Percentiles rank a stretch among this genome's conserved stretches.
phyloP scores from a whole-genome alignment of 1,140 invertebrate genomes.

The Leucophenga varia region DNA sequence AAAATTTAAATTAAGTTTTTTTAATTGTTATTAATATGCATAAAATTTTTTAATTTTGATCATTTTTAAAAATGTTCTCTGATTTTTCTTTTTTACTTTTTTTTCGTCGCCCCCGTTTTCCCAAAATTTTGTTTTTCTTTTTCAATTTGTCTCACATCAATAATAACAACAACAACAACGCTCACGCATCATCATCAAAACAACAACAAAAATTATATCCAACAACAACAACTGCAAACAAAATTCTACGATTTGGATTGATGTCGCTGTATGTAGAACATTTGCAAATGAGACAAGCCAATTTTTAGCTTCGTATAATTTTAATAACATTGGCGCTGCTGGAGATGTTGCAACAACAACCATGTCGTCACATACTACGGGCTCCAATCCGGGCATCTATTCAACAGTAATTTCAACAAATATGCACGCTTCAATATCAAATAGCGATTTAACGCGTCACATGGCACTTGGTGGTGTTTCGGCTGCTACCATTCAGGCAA shows the following conservation, averaged over 20 bases:
- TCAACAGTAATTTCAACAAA: constrained; percentile 14
- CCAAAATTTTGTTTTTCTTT: neutral
- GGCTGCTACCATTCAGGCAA: neutral
- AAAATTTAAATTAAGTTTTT: neutral
- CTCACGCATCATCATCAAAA: too few relatives aligned
- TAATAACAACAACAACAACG: constrained; percentile 10
- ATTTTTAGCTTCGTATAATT: constrained; percentile 74
- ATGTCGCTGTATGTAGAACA: too few relatives aligned
- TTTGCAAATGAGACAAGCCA: constrained; percentile 74
- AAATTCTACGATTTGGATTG: too few relatives aligned
- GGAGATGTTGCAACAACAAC: constrained; percentile 30
- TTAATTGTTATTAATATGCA: constrained; percentile 9
- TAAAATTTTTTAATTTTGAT: too few relatives aligned
- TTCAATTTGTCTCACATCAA: constrained; percentile 4
- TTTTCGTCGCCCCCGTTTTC: neutral
- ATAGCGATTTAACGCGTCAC: constrained; percentile 37
- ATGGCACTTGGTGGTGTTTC: constrained; percentile 8
- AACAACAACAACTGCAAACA: too few relatives aligned
- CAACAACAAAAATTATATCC: too few relatives aligned
- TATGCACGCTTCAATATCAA: constrained; percentile 31
- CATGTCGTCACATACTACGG: constrained; percentile 22
- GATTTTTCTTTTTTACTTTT: constrained; percentile 4
- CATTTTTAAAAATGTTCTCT: constrained; percentile 2
- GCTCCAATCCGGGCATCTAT: constrained; percentile 46
- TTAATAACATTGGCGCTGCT: constrained; percentile 42